A percentile compares a stretch with the other conserved stretches of the same genome.
phyloP scores from a whole-genome alignment of 1,140 invertebrate genomes.

The Panagrolaimus sp. region DNA sequence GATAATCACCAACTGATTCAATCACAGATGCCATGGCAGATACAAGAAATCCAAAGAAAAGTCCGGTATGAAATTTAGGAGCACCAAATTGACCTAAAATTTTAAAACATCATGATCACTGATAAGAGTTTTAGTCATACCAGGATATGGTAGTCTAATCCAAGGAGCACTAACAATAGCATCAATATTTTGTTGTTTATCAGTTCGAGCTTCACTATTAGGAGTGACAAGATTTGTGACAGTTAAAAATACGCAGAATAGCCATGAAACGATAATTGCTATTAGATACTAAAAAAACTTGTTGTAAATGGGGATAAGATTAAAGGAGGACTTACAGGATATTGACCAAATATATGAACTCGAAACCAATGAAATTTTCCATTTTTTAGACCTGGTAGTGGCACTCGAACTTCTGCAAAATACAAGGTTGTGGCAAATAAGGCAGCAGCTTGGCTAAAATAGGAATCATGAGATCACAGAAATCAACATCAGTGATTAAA shows the following conservation, averaged over 20 bases:
- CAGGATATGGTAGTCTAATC: conserved; percentile 50
- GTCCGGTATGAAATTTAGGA: conserved; percentile 55
- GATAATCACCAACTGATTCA: conserved; percentile 61
- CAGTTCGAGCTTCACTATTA: conserved; percentile 48
- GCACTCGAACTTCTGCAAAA: conserved; percentile 43
- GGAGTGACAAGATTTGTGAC: conserved; percentile 35
- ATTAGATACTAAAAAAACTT: conserved; percentile 45
- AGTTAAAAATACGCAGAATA: conserved; percentile 51
- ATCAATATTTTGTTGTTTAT: conserved; percentile 41
- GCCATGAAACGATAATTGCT: conserved; percentile 51
- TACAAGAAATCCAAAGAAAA: conserved; percentile 59
- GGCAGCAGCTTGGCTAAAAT: conserved; percentile 42
- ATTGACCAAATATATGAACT: conserved; percentile 52
- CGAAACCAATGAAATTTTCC: conserved; percentile 40
- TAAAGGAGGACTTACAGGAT: conserved; percentile 37
- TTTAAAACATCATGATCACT: too few relatives aligned
- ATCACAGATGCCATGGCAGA: conserved; percentile 59
- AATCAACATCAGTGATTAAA: too few relatives aligned
- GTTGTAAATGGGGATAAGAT: conserved; percentile 3
- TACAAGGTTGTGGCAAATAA: conserved; percentile 53
- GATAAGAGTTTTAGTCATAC: too few relatives aligned
- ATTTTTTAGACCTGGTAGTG: conserved; percentile 45
- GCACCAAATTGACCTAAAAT: conserved; percentile 59
- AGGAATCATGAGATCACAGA: not conserved
- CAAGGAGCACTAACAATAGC: conserved; percentile 46